These are phyloP conservation scores for Tetrax tetrax DNA, from an alignment of 2,113 vertebrate genomes.

Conservation along the genomic window DNA sequence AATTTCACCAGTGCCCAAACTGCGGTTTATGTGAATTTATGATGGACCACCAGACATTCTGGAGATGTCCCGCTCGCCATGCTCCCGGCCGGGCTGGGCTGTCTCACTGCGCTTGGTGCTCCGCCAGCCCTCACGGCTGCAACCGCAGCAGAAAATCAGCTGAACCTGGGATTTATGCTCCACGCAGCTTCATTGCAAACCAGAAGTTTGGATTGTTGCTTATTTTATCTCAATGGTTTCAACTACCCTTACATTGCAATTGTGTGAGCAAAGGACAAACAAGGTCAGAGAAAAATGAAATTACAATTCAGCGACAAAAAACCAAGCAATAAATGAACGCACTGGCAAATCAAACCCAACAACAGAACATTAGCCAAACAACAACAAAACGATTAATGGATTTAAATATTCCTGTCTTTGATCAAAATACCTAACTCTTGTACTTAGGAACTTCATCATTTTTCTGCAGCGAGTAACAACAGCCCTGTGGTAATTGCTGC, in stretches of 20 bases:
- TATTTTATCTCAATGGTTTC: background rate
- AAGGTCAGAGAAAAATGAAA: conserved; percentile 49
- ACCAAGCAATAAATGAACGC: conserved; percentile 15
- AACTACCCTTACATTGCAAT: background rate
- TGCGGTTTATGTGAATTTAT: background rate
- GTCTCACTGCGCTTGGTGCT: background rate
- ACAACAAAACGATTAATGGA: conserved; percentile 46
- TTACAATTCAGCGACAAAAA: conserved; percentile 35
- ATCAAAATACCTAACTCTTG: background rate
- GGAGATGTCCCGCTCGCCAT: background rate
- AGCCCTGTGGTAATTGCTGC: background rate
- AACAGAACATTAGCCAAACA: conserved; percentile 17
- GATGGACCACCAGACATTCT: background rate
- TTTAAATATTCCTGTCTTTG: background rate
- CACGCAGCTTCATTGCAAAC: background rate
- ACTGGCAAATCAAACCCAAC: background rate
- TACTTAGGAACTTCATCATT: background rate
- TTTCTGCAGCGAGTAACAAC: background rate
- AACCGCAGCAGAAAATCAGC: background rate
- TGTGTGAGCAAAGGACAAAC: background rate
- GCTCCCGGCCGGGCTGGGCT: background rate
- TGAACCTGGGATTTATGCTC: background rate
- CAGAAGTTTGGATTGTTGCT: background rate
- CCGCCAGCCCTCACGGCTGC: background rate
- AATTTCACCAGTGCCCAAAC: background rate